Base-by-base conservation (phyloP, 2,797 vertebrate species). In the Myotis myotis region DNA sequence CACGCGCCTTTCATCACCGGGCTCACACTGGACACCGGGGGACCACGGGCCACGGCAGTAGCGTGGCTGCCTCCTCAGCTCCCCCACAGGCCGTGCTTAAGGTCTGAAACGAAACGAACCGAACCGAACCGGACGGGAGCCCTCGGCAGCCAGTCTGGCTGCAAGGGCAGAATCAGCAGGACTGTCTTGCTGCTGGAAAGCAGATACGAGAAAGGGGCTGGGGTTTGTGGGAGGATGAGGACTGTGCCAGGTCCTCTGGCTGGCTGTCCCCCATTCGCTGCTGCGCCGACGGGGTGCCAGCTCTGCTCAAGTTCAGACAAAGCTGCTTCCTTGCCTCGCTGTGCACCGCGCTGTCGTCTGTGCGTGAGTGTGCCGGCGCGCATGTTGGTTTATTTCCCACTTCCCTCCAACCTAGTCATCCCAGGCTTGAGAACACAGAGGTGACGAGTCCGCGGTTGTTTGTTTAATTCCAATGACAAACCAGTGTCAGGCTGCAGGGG, bases 341-440 rank as follows among this genome's bases (percentile, higher is more conserved):
- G 64, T 9, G 41, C 28, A 28, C 36, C 33, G 53, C 16, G 3
- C 2, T 3, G n/a, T 71, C 20, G 13, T 3, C 0, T 36, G 4
- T 44, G 51, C 3, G 1, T 12, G 16, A 20, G 41, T 12, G 6
- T 25, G 44, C 2, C 0, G 6, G 28, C 1, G 19, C 17, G 23
- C 22, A 3, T 17, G 22, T 41, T 6, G 4, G 4, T 55, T 19
- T 66, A 5, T 33, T 78, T 53, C 47, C 55, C 60, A 30, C 22
- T 60, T 51, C 36, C 85, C 47, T 95, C 71, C 62, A 9, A 57
- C 33, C 38, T 55, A 13, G 4, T 23, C n/a, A 83, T 33, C 75
- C 86, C 5, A 0, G 13, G 28, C 41, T 78, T 91, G 9, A 91
- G 36, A 68, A 89, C 20, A 33, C 28, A 80, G n/a, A 19, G 25